A percentile compares a stretch with the other conserved stretches of the same genome.
Evolutionary conservation across 2,888 invertebrate genomes (phyloP).

Genomic region (Camptogramma bilineatum): DNA sequence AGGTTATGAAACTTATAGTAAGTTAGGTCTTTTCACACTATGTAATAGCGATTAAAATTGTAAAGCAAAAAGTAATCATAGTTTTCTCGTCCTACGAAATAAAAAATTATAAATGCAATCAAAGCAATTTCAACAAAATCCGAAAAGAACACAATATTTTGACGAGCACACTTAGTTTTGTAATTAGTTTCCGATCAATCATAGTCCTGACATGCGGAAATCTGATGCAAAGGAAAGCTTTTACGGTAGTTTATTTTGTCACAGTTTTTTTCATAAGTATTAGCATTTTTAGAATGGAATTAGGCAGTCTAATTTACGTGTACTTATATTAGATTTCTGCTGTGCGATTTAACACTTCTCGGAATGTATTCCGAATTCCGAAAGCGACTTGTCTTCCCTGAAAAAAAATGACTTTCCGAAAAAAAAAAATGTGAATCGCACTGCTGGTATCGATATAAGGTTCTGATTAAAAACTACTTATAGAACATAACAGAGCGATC

Average conservation of each 20-base stretch:
- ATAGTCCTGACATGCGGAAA: conserved; percentile 29
- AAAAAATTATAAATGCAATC: background rate
- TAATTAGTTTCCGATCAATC: conserved; percentile 40
- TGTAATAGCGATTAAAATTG: no score
- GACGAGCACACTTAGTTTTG: conserved; percentile 31
- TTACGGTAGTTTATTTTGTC: conserved; percentile 2
- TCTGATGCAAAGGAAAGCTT: conserved; percentile 28
- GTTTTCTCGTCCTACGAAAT: background rate
- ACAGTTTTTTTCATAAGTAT: background rate
- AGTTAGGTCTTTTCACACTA: no score
- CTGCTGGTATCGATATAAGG: no score
- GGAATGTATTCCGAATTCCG: no score
- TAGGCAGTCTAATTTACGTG: background rate
- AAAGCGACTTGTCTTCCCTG: no score
- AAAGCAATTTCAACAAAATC: background rate
- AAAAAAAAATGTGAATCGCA: no score
- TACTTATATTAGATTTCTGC: no score
- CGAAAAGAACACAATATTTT: conserved; percentile 32
- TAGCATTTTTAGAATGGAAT: background rate
- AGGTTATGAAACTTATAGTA: no score
- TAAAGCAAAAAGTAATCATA: background rate
- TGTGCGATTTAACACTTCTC: no score
- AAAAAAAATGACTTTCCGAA: no score
- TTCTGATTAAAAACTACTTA: no score
- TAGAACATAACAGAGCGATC: no score